Conservation (phyloP, 2,888 invertebrate species). For the Gibbula magus region DNA sequence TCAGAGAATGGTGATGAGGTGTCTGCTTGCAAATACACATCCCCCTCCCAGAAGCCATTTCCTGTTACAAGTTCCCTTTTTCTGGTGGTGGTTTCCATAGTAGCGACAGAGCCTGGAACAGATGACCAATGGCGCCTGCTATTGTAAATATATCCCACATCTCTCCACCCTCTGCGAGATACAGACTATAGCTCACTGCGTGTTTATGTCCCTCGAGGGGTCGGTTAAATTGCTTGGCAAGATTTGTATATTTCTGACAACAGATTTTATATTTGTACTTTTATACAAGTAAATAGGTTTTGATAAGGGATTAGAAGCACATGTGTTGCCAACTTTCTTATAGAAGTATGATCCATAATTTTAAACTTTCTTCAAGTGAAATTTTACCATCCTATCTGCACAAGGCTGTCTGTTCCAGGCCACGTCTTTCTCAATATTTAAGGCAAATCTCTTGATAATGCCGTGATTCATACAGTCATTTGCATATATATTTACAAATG, state of each 20-base stretch:
- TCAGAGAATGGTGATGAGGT: too few relatives aligned
- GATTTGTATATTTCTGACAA: background rate
- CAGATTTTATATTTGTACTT: conserved; percentile 13
- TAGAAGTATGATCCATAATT: too few relatives aligned
- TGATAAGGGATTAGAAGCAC: background rate
- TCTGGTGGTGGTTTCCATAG: conserved; percentile 7
- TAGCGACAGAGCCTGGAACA: background rate
- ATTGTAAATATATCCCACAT: too few relatives aligned
- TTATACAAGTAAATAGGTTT: background rate
- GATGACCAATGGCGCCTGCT: background rate
- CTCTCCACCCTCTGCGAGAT: too few relatives aligned
- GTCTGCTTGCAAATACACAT: background rate
- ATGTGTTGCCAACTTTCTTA: background rate
- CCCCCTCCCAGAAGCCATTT: background rate
- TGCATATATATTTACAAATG: conserved; percentile 25
- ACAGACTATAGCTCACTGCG: background rate
- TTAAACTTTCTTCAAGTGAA: too few relatives aligned
- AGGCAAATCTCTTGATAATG: conserved; percentile 8
- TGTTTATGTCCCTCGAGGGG: background rate
- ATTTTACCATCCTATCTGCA: too few relatives aligned
- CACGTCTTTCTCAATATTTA: background rate
- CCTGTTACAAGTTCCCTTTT: background rate
- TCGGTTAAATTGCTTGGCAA: background rate
- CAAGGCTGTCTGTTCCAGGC: too few relatives aligned
- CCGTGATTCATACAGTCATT: conserved; percentile 23